Evolutionary conservation across 2,888 invertebrate genomes (phyloP), one percentile per base, ranked within the genome.

Genomic region (Priocnemis perturbator): DNA sequence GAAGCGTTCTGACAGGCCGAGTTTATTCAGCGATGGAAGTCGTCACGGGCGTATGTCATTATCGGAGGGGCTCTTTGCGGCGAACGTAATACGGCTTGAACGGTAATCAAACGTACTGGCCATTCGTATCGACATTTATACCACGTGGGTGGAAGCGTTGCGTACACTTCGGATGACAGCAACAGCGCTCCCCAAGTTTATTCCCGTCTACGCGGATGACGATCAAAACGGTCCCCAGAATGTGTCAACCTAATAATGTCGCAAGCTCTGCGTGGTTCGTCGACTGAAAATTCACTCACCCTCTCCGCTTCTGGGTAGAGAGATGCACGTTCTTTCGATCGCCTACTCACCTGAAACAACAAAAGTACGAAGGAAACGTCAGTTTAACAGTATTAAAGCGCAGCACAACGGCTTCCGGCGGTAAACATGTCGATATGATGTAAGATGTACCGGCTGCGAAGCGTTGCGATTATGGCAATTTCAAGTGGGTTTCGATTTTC

Each of bases 261-360:
- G 26, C 26, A 5, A 26, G 5, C 26, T 26, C 26, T 3, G 2
- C 37, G 1, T 37, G 2, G 37, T 37, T 11, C 11, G 37, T 37
- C 26, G 37, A 79, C 67, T 69, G 67, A 21, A 74, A 78, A 65
- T 73, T 70, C 62, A 85, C 86, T 86, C 85, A 86, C 86, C 86
- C 84, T 81, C 79, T 73, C 82, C 72, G 71, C 74, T 68, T 83
- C 81, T 78, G 77, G 79, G 72, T 74, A 74, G 62, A 80, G 67
- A 77, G 83, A 79, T 73, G 71, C 81, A 68, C 78, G 78, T 73
- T 85, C 82, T 84, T 83, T 83, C 64, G 84, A 79, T 68, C 81
- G 82, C 81, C 85, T 84, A 87, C 87, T 87, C 85, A 87, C 87
- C 87, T 87, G 83, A 23, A 87, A 87, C 76, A 84, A 63, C 74